These are phyloP conservation scores for Aphidoletes aphidimyza DNA, from an alignment of 2,888 invertebrate species.

Conservation along the genomic window DNA sequence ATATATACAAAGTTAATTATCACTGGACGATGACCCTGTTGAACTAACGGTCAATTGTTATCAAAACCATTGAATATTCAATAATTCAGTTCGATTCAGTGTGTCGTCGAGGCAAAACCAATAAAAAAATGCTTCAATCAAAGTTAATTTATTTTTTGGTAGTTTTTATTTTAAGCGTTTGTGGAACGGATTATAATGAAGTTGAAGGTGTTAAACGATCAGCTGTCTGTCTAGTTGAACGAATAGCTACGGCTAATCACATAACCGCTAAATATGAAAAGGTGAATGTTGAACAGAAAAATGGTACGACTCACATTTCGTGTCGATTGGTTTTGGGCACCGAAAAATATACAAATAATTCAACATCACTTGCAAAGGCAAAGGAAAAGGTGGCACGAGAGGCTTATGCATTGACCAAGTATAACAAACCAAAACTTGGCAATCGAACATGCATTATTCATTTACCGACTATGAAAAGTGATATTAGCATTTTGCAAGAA, in stretches of 20 bases:
- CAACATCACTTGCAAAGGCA: not conserved
- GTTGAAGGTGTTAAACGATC: not conserved
- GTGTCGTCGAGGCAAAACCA: no score
- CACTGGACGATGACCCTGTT: no score
- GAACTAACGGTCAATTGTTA: not conserved
- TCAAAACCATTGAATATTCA: not conserved
- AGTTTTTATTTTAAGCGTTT: not conserved
- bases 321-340: not conserved
- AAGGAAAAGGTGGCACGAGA: not conserved
- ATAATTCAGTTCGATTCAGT: not conserved
- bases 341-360: not conserved
- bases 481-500: not conserved
- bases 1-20: no score
- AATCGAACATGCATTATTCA: not conserved
- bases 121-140: not conserved
- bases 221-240: not conserved
- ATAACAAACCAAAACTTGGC: not conserved
- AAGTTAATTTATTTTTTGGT: not conserved
- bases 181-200: not conserved
- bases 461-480: not conserved
- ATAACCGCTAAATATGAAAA: not conserved
- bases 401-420: conserved; percentile 29
- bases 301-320: not conserved
- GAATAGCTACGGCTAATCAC: not conserved
- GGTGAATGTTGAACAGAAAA: not conserved